Conservation (phyloP, 2,797 vertebrate genomes). For the Hydrophis major region DNA sequence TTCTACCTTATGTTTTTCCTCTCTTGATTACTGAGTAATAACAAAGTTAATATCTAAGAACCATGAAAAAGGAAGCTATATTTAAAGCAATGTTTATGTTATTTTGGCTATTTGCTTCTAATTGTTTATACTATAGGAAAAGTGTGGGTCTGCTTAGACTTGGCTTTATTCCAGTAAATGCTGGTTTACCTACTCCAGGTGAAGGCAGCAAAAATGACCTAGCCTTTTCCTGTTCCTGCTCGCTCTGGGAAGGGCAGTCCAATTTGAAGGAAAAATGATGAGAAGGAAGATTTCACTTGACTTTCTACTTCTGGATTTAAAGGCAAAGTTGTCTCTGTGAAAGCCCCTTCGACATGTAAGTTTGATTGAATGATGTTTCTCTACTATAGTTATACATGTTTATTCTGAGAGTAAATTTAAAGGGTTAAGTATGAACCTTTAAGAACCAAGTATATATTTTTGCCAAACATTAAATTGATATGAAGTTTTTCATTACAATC, state of each 20-base stretch:
- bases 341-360: not conserved
- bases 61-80: not conserved
- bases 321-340: fast-evolving
- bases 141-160: not conserved
- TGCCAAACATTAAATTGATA: not conserved
- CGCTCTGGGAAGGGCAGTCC: not conserved
- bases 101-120: not conserved
- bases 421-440: not conserved
- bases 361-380: not conserved
- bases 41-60: not conserved
- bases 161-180: slow-evolving; percentile 28
- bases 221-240: slow-evolving; percentile 11
- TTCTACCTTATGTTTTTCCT: not conserved
- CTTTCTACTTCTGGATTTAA: not conserved
- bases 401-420: not conserved
- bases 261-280: not conserved
- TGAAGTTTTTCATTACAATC: not conserved
- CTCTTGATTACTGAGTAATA: not conserved
- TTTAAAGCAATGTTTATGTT: not conserved
- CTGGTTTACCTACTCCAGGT: slow-evolving; percentile 27
- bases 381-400: fast-evolving
- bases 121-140: not conserved
- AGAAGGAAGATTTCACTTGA: not conserved
- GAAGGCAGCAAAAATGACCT: not conserved
- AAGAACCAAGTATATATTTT: fast-evolving